Base-by-base conservation (phyloP, 1,140 invertebrate genomes). In the Arctopsyche grandis region DNA sequence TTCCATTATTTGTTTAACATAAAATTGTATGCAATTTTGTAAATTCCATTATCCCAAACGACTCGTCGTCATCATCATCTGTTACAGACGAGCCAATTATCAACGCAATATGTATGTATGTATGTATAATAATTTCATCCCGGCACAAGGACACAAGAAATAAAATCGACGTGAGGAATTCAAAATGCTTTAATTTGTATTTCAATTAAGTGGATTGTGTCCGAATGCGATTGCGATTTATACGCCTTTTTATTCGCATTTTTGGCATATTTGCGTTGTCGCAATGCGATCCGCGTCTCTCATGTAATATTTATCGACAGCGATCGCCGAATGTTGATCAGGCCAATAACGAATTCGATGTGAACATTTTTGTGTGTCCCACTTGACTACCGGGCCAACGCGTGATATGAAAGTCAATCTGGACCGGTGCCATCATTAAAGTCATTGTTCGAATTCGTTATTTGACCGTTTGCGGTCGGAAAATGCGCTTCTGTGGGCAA, bases 281-380 rank as follows among this genome's bases (percentile, higher is more conserved):
- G 29, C 29, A 38, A n/a, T 38, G 29, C 29, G 29, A 38, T 38
- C 3, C 29, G 29, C 29, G 29, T 38, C 48, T 14, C 3, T 52
- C 48, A 16, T 52, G 10, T 52, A 5, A 52, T 52, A 26, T 66
- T 26, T 26, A 66, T 66, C 16, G 10, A 26, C 26, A 7, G 5
- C 38, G 24, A 70, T 26, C n/a, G 14, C 24, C 24, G 38, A 22
- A 70, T 70, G 16, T 69, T 38, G 29, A 38, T 4, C 63, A 12
- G 24, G 63, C 24, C 3, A n/a, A 69, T 69, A 26, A 22, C 24
- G 63, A 69, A 56, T 70, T 70, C 14, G 22, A 29, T 44, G 69
- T 14, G 69, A 70, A 26, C 69, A 70, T 70, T 70, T 70, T 70
- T 70, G 69, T 44, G 24, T 26, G 69, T 70, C n/a, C 69, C 69